Evolutionary conservation across 64 coral and sea anemone genomes (phyloP).

Genomic region (Stichodactyla mertensii): DNA sequence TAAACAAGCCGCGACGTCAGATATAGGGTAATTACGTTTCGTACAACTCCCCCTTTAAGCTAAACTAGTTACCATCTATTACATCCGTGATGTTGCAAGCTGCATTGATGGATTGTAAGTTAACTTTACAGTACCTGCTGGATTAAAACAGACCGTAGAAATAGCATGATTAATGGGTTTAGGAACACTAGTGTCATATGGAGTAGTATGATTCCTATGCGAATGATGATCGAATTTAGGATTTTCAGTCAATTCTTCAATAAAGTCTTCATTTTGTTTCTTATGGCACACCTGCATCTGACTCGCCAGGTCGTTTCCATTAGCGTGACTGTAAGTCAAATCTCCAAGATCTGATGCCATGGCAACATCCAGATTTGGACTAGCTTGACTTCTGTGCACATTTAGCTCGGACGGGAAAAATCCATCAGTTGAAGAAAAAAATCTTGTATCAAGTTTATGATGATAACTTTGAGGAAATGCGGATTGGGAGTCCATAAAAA

Average conservation of each 20-base stretch:
- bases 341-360: neutral
- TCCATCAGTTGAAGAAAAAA: neutral
- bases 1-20: too few species aligned
- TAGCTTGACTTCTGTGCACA: neutral
- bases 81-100: neutral
- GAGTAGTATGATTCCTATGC: neutral
- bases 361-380: neutral
- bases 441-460: neutral
- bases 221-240: neutral
- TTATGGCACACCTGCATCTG: neutral
- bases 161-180: neutral
- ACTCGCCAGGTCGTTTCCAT: neutral
- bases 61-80: neutral
- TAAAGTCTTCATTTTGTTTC: neutral
- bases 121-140: neutral
- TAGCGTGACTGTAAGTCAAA: neutral
- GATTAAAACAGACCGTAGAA: neutral
- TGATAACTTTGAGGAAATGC: neutral
- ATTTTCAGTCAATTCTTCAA: neutral
- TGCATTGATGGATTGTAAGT: neutral
- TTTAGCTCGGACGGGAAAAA: neutral
- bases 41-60: too few species aligned
- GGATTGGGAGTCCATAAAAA: neutral
- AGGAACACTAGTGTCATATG: neutral
- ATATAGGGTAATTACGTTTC: too few species aligned